These are phyloP conservation scores for Myotis planiceps DNA, from an alignment of 2,797 vertebrate genomes.

Conservation along the genomic window DNA sequence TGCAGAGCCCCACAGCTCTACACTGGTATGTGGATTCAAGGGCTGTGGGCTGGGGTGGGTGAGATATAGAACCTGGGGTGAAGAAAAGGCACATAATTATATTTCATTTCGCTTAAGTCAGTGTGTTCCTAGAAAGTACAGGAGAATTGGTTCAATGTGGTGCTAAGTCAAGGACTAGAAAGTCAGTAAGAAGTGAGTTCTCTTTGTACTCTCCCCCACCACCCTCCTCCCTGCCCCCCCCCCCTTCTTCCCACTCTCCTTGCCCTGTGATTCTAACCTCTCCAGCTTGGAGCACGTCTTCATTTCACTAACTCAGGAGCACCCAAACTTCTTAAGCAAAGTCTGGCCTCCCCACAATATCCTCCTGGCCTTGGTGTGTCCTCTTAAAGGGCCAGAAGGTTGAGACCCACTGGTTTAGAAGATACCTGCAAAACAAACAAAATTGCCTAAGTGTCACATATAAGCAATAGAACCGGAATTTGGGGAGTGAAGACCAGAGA, in stretches of 20 bases:
- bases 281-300: not conserved
- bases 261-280: not conserved
- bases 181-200: not conserved
- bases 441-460: fast-evolving
- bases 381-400: not conserved
- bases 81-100: not conserved
- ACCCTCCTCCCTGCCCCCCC: too few relatives aligned
- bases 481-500: not conserved
- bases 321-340: not conserved
- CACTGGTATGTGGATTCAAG: not conserved
- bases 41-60: not conserved
- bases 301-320: not conserved
- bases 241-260: not conserved
- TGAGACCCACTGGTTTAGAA: not conserved
- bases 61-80: not conserved
- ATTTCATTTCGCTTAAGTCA: not conserved
- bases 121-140: not conserved
- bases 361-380: not conserved
- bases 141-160: not conserved
- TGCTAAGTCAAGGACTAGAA: not conserved
- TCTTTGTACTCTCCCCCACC: not conserved
- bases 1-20: not conserved
- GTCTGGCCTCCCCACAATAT: not conserved
- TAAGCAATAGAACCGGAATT: not conserved
- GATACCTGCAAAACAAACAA: not conserved